Percentiles rank a stretch among this genome's conserved stretches.
Conservation (phyloP, 2,797 vertebrate genomes). For the Anolis apletophallus region DNA sequence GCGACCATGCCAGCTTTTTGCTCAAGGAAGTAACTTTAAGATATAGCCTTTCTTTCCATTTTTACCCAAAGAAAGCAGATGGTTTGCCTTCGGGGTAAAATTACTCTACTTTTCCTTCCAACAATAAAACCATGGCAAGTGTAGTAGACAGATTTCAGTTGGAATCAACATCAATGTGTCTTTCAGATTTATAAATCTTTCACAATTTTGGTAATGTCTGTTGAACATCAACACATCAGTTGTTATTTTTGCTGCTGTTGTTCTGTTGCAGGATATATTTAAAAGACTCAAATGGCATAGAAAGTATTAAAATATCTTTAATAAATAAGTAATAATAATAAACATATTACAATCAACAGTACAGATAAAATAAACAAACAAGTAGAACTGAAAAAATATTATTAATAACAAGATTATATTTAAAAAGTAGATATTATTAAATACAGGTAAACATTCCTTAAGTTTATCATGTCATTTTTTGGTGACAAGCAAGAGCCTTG, state of each 20-base stretch:
- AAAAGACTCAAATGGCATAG: neutral
- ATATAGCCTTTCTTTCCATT: neutral
- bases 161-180: slow-evolving; percentile 21
- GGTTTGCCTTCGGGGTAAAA: slow-evolving; percentile 25
- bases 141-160: slow-evolving; percentile 16
- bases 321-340: too few relatives aligned
- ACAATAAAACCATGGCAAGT: slow-evolving; percentile 20
- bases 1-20: neutral
- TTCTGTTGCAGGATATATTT: neutral
- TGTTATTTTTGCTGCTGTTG: neutral
- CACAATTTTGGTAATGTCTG: neutral
- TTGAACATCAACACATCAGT: neutral
- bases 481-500: too few relatives aligned
- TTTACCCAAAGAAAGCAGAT: slow-evolving; percentile 14
- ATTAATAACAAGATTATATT: too few relatives aligned
- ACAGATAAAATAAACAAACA: too few relatives aligned
- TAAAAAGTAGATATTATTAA: too few relatives aligned
- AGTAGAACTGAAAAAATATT: too few relatives aligned
- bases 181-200: neutral
- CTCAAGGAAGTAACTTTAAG: slow-evolving; percentile 11
- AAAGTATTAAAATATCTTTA: neutral
- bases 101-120: neutral
- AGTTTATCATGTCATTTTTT: too few relatives aligned
- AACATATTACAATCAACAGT: too few relatives aligned
- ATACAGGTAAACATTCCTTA: too few relatives aligned